Conservation (phyloP, 1,140 invertebrate genomes). For the Zophobas morio region DNA sequence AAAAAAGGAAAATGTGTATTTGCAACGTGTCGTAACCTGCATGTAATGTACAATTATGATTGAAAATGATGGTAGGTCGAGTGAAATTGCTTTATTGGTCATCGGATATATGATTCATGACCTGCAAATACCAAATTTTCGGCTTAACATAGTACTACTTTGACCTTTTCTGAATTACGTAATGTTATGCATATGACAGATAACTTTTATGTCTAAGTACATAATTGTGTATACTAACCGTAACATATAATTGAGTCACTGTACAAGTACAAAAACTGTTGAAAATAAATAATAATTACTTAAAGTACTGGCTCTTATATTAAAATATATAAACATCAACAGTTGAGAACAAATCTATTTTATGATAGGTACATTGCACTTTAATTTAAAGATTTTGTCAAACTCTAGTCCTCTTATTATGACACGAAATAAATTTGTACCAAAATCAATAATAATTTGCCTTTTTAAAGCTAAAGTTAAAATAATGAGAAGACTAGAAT, state of each 20-base stretch:
- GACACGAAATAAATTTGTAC: slow-evolving; percentile 50
- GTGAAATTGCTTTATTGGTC: slow-evolving; percentile 4
- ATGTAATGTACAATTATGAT: not conserved
- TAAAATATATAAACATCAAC: slow-evolving; percentile 68
- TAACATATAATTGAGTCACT: slow-evolving; percentile 48
- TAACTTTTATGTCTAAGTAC: slow-evolving; percentile 58
- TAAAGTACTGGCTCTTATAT: slow-evolving; percentile 67
- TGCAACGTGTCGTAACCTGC: slow-evolving; percentile 32
- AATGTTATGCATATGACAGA: slow-evolving; percentile 53
- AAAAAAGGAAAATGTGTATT: slow-evolving; percentile 29
- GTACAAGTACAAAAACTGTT: slow-evolving; percentile 59
- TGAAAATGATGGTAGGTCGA: not conserved
- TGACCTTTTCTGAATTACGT: slow-evolving; percentile 45
- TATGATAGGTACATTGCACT: slow-evolving; percentile 64
- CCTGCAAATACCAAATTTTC: slow-evolving; percentile 42
- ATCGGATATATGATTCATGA: slow-evolving; percentile 5
- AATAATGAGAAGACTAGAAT: slow-evolving; percentile 48
- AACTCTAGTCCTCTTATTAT: slow-evolving; percentile 51
- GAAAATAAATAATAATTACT: slow-evolving; percentile 65
- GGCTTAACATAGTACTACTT: slow-evolving; percentile 45
- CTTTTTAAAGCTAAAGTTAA: slow-evolving; percentile 24
- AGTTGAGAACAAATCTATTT: slow-evolving; percentile 61
- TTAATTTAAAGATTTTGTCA: slow-evolving; percentile 51
- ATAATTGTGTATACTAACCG: slow-evolving; percentile 55
- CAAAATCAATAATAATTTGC: slow-evolving; percentile 35